A percentile compares a stretch with the other conserved stretches of the same genome.
Evolutionary conservation across 2,113 vertebrate genomes (phyloP).

Genomic region (Tonatia bakeri): DNA sequence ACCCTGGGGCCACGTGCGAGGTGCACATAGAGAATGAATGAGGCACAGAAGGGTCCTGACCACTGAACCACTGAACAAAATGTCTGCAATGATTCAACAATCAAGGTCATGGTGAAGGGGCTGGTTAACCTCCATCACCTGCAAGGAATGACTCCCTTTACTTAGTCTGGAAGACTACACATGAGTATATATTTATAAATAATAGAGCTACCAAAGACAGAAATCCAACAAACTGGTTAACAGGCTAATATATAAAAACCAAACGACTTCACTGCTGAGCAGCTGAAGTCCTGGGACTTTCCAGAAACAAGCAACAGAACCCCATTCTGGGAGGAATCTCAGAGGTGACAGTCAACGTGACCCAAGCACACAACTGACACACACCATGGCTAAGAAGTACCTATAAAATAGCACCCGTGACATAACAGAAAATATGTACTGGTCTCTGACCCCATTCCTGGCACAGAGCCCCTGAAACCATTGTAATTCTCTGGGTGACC

Average conservation of each 20-base stretch:
- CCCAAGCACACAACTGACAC: not conserved
- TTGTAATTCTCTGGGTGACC: not conserved
- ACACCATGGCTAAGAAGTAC: not conserved
- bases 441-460: not conserved
- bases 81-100: not conserved
- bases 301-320: not conserved
- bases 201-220: not conserved
- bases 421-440: not conserved
- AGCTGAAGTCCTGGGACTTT: not conserved
- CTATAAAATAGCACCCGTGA: not conserved
- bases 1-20: not conserved
- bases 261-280: not conserved
- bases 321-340: not conserved
- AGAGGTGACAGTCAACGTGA: not conserved
- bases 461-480: not conserved
- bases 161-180: not conserved
- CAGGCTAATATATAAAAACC: not conserved
- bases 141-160: not conserved
- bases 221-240: not conserved
- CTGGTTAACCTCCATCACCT: not conserved
- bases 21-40: fast-evolving
- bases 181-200: not conserved
- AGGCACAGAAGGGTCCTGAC: not conserved
- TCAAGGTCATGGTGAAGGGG: not conserved
- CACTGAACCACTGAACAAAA: not conserved